These are phyloP conservation scores for Amiota communis DNA, from an alignment of 2,888 invertebrate genomes.

Conservation along the genomic window DNA sequence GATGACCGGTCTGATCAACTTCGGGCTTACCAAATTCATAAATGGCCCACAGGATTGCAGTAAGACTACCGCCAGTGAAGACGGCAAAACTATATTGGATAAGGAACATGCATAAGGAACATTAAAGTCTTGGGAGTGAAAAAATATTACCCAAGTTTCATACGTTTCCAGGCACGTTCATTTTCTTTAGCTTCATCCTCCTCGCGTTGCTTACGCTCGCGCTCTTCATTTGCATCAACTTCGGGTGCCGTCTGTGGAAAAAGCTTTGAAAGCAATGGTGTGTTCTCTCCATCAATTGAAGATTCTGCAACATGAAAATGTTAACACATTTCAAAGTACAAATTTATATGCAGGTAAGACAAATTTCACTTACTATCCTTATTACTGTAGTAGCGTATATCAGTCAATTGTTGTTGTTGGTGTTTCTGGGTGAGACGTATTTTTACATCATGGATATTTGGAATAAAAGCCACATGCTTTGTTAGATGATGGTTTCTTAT, in stretches of 20 bases:
- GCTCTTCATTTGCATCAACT: conserved; percentile 74
- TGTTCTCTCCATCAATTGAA: conserved; percentile 31
- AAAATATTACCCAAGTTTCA: conserved; percentile 78
- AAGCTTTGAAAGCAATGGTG: conserved; percentile 75
- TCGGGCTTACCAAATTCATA: conserved; percentile 85
- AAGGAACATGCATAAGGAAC: not conserved
- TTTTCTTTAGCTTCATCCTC: conserved; percentile 78
- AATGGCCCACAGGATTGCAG: conserved; percentile 77
- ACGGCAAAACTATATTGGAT: conserved; percentile 73
- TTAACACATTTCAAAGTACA: not conserved
- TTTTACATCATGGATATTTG: not conserved
- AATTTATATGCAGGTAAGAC: not conserved
- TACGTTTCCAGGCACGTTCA: conserved; percentile 81
- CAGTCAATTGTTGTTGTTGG: conserved; percentile 7
- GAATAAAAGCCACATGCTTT: conserved; percentile 32
- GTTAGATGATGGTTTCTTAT: conserved; percentile 24
- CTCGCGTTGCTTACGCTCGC: conserved; percentile 76
- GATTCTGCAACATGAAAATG: conserved; percentile 4
- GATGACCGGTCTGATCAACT: conserved; percentile 80
- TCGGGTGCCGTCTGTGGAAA: conserved; percentile 76
- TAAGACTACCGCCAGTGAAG: conserved; percentile 78
- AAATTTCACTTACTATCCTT: conserved; percentile 49
- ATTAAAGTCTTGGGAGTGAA: not conserved
- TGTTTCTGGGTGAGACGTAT: not conserved
- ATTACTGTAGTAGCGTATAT: conserved; percentile 42